A percentile compares a stretch with the other conserved stretches of the same genome.
phyloP scores from a whole-genome alignment of 2,797 vertebrate species.

The Chaunax sp. region DNA sequence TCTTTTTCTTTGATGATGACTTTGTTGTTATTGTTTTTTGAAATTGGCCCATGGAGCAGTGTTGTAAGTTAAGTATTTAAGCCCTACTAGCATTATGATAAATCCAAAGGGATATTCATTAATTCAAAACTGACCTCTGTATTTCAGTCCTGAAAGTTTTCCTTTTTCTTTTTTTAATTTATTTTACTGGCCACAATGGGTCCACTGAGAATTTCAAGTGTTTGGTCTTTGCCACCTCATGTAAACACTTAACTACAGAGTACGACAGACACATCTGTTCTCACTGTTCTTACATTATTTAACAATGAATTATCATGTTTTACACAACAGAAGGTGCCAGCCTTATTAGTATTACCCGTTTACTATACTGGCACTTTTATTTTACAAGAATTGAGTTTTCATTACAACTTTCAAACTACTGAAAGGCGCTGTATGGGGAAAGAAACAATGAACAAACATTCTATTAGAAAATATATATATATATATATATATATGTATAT shows the following conservation, averaged over 20 bases:
- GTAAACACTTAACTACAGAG: constrained; percentile 56
- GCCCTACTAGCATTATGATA: constrained; percentile 93
- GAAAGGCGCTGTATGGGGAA: constrained; percentile 39
- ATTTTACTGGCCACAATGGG: constrained; percentile 39
- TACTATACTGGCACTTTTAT: constrained; percentile 57
- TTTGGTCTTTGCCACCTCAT: constrained; percentile 58
- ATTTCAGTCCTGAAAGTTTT: constrained; percentile 59
- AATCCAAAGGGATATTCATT: constrained; percentile 64
- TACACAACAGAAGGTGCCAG: constrained; percentile 34
- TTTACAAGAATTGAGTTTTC: constrained; percentile 45
- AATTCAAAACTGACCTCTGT: constrained; percentile 74
- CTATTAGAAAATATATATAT: neutral
- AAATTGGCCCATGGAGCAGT: constrained; percentile 86
- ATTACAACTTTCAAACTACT: constrained; percentile 54
- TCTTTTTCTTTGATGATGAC: constrained; percentile 75
- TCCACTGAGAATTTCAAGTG: constrained; percentile 73
- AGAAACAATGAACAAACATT: constrained; percentile 87
- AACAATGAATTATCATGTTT: constrained; percentile 30
- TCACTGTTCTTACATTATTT: constrained; percentile 21
- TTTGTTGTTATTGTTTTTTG: constrained; percentile 65
- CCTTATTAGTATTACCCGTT: constrained; percentile 73
- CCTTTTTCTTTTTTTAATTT: constrained; percentile 11
- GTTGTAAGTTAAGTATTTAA: constrained; percentile 94
- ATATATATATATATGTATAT: constrained; percentile 33
- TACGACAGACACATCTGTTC: constrained; percentile 45